phyloP scores from a whole-genome alignment of 2,888 invertebrate species.

The Macrophya alboannulata region DNA sequence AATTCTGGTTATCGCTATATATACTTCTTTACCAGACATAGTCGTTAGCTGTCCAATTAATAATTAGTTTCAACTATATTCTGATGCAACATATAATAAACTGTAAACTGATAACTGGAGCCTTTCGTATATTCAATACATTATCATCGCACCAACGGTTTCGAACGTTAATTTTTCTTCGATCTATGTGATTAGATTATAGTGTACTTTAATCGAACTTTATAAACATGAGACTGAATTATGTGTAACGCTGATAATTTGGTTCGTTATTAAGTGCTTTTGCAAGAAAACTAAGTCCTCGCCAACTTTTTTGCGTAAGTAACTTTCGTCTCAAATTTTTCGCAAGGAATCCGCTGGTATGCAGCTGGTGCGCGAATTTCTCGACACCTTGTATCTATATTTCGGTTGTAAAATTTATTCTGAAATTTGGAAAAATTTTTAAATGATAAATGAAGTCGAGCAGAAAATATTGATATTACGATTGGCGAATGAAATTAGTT shows the following conservation, averaged over 20 bases:
- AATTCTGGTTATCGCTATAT: background rate
- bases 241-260: no score
- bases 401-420: background rate
- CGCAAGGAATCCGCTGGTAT: no score
- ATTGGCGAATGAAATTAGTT: background rate
- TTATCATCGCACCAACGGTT: background rate
- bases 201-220: background rate
- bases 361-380: no score
- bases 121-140: background rate
- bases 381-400: background rate
- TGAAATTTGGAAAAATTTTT: background rate
- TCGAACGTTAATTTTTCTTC: background rate
- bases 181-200: background rate
- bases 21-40: background rate
- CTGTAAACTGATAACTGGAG: no score
- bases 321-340: no score
- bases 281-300: no score
- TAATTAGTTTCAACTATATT: background rate
- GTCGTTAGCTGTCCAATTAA: background rate
- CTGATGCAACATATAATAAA: background rate
- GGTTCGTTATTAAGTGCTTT: no score
- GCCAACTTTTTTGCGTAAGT: no score
- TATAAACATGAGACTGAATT: background rate
- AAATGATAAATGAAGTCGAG: background rate
- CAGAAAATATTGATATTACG: background rate